Evolutionary conservation across 2,888 invertebrate genomes (phyloP), one percentile per base, ranked within the genome.

Genomic region (Cerastis rubricosa): DNA sequence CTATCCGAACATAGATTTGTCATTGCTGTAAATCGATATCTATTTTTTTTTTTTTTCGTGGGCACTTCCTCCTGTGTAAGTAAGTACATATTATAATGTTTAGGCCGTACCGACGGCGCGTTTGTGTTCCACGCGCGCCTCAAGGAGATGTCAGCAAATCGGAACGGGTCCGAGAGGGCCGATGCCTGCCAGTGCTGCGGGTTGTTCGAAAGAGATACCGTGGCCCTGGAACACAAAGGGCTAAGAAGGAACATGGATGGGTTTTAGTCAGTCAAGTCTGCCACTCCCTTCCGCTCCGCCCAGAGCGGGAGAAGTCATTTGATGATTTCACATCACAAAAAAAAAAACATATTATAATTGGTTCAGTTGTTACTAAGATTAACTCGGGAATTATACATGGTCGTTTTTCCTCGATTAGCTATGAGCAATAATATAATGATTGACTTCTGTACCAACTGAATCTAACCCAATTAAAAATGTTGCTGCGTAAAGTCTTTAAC

Each of bases 1-100:
- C 9, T 35, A 61, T 78, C 17, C 8, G 43, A 43, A 61, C 78
- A 70, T 49, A 61, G 54, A 78, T 35, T n/a, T n/a, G 19, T 61
- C 3, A 40, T 29, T 47, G 17, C 29, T 45, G 25, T 11, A 70
- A 70, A 35, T 1, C 7, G 29, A 43, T 79, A 47, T 40, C 7
- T 6, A 19, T 40, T 54, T 66, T 47, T 49, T 57, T 47, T 47
- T 14, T n/a, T n/a, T n/a, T n/a, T 57, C 7, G 17, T 57, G 35
- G 25, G 1, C 11, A 25, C 6, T 6, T 78, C 35, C 43, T 25
- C 11, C 17, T 51, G 19, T 19, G 14, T 19, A 61, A 61, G 29
- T 19, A 8, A 7, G 17, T 17, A 29, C 49, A 29, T 0, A 35
- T 35, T 35, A 35, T 54, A 47, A 49, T 76, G n/a, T n/a, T n/a